Evolutionary conservation across 2,113 vertebrate species (phyloP).

Genomic region (Plectropomus leopardus): DNA sequence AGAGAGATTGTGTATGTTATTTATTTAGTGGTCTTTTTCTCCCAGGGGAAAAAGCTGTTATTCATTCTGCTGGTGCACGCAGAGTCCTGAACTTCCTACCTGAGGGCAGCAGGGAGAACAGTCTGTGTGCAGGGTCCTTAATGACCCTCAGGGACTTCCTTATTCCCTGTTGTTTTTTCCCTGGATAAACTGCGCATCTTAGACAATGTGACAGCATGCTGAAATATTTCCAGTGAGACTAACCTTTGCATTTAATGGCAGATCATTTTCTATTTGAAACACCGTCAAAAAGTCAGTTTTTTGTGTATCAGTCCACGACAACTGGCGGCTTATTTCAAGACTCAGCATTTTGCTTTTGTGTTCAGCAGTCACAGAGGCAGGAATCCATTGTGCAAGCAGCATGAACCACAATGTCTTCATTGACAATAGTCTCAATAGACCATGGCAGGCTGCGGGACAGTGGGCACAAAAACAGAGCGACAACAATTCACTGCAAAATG

Average conservation of each 20-base stretch:
- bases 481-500: not conserved
- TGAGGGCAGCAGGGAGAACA: too few relatives aligned
- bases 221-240: not conserved
- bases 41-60: too few relatives aligned
- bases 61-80: too few relatives aligned
- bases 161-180: not conserved
- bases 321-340: not conserved
- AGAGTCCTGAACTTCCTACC: too few relatives aligned
- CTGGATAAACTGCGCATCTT: not conserved
- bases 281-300: not conserved
- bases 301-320: not conserved
- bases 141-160: too few relatives aligned
- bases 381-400: constrained; percentile 16
- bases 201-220: not conserved
- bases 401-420: constrained; percentile 5
- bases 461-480: not conserved
- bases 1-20: too few relatives aligned
- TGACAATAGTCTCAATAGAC: constrained; percentile 7
- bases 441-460: not conserved
- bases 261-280: not conserved
- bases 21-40: too few relatives aligned
- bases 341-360: not conserved
- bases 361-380: not conserved
- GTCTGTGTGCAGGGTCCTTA: too few relatives aligned
- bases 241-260: not conserved